Percentiles rank a stretch among this genome's conserved stretches.
Evolutionary conservation across 1,140 invertebrate species (phyloP).

Genomic region (Aphaenogaster ashmeadi): DNA sequence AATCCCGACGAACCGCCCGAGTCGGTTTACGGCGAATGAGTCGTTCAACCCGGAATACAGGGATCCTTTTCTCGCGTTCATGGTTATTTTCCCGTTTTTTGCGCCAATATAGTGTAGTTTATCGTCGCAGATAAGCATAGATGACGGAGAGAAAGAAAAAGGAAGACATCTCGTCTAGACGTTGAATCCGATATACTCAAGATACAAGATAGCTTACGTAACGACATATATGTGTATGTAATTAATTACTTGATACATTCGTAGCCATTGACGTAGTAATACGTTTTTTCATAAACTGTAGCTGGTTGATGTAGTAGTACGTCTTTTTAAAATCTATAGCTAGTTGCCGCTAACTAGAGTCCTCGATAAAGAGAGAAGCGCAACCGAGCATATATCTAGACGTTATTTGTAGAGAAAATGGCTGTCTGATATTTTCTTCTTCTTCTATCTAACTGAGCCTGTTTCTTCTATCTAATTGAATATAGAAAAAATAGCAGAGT

Average conservation of each 20-base stretch:
- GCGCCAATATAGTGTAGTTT: background rate
- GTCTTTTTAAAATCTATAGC: no score
- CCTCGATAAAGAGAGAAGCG: no score
- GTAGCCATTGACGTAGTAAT: no score
- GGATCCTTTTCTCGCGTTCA: background rate
- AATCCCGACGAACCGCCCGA: background rate
- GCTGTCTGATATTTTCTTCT: no score
- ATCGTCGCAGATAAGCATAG: background rate
- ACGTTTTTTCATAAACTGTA: no score
- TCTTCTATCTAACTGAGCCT: no score
- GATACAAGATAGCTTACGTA: conserved; percentile 18
- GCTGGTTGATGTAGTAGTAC: no score
- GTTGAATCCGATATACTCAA: background rate
- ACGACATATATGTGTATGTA: background rate
- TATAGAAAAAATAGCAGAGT: no score
- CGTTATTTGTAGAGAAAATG: no score
- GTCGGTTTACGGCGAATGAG: background rate
- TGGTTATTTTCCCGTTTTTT: background rate
- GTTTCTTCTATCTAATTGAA: no score
- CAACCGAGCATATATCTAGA: no score
- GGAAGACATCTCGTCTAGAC: background rate
- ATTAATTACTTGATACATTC: background rate
- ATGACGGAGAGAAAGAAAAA: background rate
- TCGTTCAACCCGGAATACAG: conserved; percentile 13
- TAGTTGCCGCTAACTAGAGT: no score